Percentiles rank a stretch among this genome's conserved stretches.
These are phyloP conservation scores for Antedon mediterranea DNA, from an alignment of 53 echinoderm and acorn worm species.

Conservation along the genomic window DNA sequence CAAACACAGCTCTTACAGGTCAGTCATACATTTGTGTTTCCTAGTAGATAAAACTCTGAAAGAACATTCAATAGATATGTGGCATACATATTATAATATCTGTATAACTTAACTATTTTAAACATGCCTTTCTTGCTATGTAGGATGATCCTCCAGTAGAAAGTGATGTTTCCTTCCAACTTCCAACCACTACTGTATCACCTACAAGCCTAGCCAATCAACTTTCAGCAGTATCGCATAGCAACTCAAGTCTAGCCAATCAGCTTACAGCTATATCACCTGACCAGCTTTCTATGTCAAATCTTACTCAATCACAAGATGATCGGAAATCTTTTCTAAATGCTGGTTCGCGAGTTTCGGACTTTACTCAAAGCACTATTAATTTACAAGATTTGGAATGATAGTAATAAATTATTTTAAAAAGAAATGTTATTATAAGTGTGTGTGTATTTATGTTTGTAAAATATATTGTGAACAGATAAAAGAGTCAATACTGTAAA, in stretches of 20 bases:
- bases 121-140: slow-evolving; percentile 1
- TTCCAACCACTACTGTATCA: slow-evolving; percentile 47
- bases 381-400: slow-evolving; percentile 93
- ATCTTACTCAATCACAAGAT: background rate
- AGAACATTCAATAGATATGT: too few species aligned
- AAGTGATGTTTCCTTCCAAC: slow-evolving; percentile 62
- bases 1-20: slow-evolving; percentile 95
- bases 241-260: slow-evolving; percentile 18
- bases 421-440: too few species aligned
- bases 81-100: too few species aligned
- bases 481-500: too few species aligned
- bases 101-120: too few species aligned
- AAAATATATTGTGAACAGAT: too few species aligned
- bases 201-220: slow-evolving; percentile 34
- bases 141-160: slow-evolving; percentile 95
- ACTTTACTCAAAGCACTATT: slow-evolving; percentile 80
- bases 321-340: slow-evolving; percentile 13
- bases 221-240: slow-evolving; percentile 59
- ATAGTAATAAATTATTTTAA: background rate
- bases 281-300: background rate
- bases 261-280: too few species aligned
- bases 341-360: slow-evolving; percentile 17
- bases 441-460: too few species aligned
- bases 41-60: too few species aligned
- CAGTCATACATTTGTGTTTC: too few species aligned